phyloP scores from a whole-genome alignment of 2,113 vertebrate genomes.

The Pseudopipra pipra region DNA sequence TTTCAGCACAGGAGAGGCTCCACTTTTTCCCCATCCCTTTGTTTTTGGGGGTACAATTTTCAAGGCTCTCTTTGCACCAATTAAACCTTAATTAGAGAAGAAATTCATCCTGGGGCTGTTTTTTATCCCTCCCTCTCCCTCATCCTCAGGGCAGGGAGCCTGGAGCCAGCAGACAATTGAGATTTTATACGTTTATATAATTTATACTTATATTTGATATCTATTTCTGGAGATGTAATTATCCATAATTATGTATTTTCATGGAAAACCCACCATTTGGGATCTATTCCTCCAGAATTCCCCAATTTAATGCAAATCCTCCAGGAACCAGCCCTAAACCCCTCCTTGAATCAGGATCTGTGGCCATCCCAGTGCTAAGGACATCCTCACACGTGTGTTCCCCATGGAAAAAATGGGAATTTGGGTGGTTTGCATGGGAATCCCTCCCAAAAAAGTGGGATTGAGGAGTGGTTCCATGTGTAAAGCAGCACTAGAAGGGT shows the following conservation, averaged over 20 bases:
- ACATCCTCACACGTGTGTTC: fast-evolving
- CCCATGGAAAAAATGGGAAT: background rate
- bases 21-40: background rate
- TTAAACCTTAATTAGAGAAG: background rate
- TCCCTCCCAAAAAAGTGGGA: background rate
- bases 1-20: background rate
- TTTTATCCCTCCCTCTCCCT: background rate
- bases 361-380: fast-evolving
- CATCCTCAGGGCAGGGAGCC: background rate
- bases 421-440: background rate
- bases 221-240: background rate
- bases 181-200: too few relatives aligned
- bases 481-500: background rate
- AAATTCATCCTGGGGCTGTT: background rate
- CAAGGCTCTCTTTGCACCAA: background rate
- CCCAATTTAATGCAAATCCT: background rate
- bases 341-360: fast-evolving
- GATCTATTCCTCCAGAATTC: background rate
- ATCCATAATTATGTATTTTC: background rate
- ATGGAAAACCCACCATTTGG: background rate
- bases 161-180: too few relatives aligned
- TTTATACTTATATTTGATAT: background rate
- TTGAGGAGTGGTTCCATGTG: background rate
- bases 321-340: background rate
- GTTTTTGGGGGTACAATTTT: background rate